Evolutionary conservation across 2,888 invertebrate species (phyloP), one percentile per base, ranked within the genome.

Genomic region (Cantharis rustica): DNA sequence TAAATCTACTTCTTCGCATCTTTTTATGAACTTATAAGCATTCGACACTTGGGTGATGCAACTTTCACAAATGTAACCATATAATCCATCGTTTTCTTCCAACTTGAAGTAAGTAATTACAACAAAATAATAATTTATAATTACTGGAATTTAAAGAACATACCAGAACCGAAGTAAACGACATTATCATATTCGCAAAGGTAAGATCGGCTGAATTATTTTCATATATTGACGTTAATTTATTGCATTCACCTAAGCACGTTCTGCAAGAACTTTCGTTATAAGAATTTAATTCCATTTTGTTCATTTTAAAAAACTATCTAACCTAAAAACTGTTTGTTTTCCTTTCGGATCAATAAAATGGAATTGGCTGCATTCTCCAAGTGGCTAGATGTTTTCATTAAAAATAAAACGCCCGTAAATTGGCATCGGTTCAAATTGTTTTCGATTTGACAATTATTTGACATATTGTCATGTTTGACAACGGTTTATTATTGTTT

Each of bases 1-100:
- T 16, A 11, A 31, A 78, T 81, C 79, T 16, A 78, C 76, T 73
- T 79, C 71, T 72, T 81, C 81, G 27, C 79, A 79, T 72, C 74
- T 79, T 71, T 71, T 71, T 73, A 81, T 81, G 69, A 82, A 82
- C 15, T 75, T 79, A 71, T 79, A 82, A 3, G 82, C 80, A 20
- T 31, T 78, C 15, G 68, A 73, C 47, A 75, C 72, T 69, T 80
- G 79, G 10, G 71, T 61, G 16, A 76, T 63, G 70, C 82, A 82
- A 10, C 78, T 63, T 16, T 77, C 71, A 72, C 82, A 82, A 10
- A 82, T 79, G 61, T 79, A 76, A 10, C 73, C 17, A n/a, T 81
- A 80, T 31, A 81, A 72, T 11, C 77, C 79, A 71, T 79, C 80
- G 70, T 79, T 74, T 61, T 79, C 76, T 69, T 31, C 61, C 64